A percentile compares a stretch with the other conserved stretches of the same genome.
phyloP scores from a whole-genome alignment of 2,888 invertebrate genomes.

The Harpagoxenus sublaevis region DNA sequence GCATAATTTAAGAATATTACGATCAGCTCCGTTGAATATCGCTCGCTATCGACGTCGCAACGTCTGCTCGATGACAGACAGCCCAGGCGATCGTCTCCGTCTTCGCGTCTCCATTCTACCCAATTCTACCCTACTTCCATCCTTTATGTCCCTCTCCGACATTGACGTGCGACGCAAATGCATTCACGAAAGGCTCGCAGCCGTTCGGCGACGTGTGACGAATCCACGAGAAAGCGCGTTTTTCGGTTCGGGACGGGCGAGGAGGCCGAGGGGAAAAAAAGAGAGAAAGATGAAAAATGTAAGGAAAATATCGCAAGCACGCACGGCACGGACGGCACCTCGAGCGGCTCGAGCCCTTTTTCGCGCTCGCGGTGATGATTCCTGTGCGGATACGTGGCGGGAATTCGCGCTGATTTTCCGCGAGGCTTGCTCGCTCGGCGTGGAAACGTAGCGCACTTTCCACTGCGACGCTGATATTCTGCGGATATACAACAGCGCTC shows the following conservation, averaged over 20 bases:
- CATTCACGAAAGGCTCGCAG: slow-evolving; percentile 72
- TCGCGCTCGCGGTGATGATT: slow-evolving; percentile 60
- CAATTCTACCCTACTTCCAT: slow-evolving; percentile 9
- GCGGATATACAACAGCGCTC: neutral
- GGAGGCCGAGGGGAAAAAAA: neutral
- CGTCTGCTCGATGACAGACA: slow-evolving; percentile 61
- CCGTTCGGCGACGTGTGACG: slow-evolving; percentile 73
- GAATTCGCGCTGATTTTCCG: slow-evolving; percentile 57
- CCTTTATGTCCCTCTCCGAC: neutral
- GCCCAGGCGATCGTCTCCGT: slow-evolving; percentile 7
- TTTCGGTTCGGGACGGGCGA: slow-evolving; percentile 28
- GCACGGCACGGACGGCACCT: slow-evolving; percentile 11
- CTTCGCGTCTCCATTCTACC: slow-evolving; percentile 18
- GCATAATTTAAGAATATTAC: slow-evolving; percentile 38
- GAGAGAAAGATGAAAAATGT: neutral
- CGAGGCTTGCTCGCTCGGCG: slow-evolving; percentile 39
- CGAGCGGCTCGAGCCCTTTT: slow-evolving; percentile 18
- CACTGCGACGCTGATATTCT: slow-evolving; percentile 13
- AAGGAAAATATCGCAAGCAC: slow-evolving; percentile 58
- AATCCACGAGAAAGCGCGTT: slow-evolving; percentile 62
- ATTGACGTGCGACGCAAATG: slow-evolving; percentile 66
- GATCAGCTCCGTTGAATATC: slow-evolving; percentile 38
- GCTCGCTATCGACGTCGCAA: slow-evolving; percentile 41
- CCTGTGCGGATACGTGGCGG: slow-evolving; percentile 60
- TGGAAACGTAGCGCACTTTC: neutral